Evolutionary conservation across 2,888 invertebrate species (phyloP).

Genomic region (Pedicia rivosa): DNA sequence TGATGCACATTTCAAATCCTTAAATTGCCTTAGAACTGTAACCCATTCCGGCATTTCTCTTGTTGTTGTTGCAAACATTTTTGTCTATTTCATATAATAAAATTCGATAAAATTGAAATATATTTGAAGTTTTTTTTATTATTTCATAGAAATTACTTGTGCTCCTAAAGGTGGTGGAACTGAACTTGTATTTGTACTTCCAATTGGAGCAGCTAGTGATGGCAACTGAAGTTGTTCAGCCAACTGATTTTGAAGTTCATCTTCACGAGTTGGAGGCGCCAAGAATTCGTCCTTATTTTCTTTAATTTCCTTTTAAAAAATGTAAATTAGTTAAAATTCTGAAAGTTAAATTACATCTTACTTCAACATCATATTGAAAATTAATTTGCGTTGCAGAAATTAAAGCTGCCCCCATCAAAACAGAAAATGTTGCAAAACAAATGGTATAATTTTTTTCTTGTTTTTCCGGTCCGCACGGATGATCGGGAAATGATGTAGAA

Average conservation of each 20-base stretch:
- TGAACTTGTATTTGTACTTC: slow-evolving; percentile 19
- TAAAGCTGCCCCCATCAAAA: slow-evolving; percentile 89
- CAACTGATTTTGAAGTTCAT: slow-evolving; percentile 67
- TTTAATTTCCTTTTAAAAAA: slow-evolving; percentile 30
- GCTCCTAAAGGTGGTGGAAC: slow-evolving; percentile 29
- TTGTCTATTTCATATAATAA: too few species aligned
- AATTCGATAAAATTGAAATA: too few species aligned
- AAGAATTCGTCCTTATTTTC: slow-evolving; percentile 25
- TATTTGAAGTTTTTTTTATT: too few species aligned
- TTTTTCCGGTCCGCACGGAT: slow-evolving; percentile 76
- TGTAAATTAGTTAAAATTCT: too few species aligned
- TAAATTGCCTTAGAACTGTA: slow-evolving; percentile 77
- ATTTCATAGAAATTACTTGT: too few species aligned
- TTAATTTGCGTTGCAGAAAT: slow-evolving; percentile 70
- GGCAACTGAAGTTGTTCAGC: slow-evolving; percentile 72
- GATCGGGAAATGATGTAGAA: slow-evolving; percentile 86
- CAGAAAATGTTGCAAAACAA: slow-evolving; percentile 94
- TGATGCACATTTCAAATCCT: slow-evolving; percentile 76
- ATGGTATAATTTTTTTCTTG: slow-evolving; percentile 97
- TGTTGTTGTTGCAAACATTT: slow-evolving; percentile 83
- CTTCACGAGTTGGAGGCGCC: slow-evolving; percentile 43
- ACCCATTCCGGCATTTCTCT: slow-evolving; percentile 89
- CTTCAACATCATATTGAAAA: slow-evolving; percentile 41
- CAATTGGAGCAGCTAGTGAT: slow-evolving; percentile 41
- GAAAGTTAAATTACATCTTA: too few species aligned